Percentiles rank a stretch among this genome's conserved stretches.
Evolutionary conservation across 2,113 vertebrate genomes (phyloP).

Genomic region (Leptosomus discolor): DNA sequence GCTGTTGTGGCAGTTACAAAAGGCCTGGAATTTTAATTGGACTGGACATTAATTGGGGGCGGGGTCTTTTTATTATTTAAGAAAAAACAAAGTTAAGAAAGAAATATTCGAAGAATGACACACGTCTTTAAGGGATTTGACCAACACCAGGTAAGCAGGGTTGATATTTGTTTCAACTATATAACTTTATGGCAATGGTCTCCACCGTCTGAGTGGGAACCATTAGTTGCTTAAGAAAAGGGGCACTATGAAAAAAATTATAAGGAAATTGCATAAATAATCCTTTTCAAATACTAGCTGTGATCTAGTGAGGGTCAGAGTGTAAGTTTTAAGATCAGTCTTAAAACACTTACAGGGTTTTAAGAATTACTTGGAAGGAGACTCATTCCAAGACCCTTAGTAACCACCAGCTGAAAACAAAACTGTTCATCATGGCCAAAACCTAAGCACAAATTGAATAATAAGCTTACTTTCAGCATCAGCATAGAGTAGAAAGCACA

Average conservation of each 20-base stretch:
- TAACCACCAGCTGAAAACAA: constrained; percentile 60
- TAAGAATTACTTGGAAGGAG: constrained; percentile 51
- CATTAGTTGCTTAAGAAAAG: constrained; percentile 13
- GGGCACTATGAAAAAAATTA: constrained; percentile 1
- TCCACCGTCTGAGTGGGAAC: neutral
- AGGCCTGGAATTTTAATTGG: constrained; percentile 70
- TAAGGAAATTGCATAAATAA: constrained; percentile 51
- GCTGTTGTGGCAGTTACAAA: constrained; percentile 71
- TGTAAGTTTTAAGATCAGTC: too few species aligned
- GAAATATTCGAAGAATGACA: constrained; percentile 23
- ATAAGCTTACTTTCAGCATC: constrained; percentile 90
- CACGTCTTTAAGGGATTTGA: neutral
- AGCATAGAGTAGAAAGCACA: constrained; percentile 81
- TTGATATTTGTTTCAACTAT: neutral
- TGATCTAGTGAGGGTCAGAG: constrained; percentile 35
- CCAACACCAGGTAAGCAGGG: neutral
- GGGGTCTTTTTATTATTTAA: neutral
- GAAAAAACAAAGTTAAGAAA: neutral
- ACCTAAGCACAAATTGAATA: neutral
- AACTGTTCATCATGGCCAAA: constrained; percentile 9
- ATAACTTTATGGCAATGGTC: neutral
- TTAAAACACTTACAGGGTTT: constrained; percentile 37
- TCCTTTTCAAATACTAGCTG: constrained; percentile 34
- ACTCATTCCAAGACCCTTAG: constrained; percentile 19
- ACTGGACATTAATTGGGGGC: constrained; percentile 26